Evolutionary conservation across 2,113 vertebrate genomes (phyloP).

Genomic region (Pollachius pollachius): DNA sequence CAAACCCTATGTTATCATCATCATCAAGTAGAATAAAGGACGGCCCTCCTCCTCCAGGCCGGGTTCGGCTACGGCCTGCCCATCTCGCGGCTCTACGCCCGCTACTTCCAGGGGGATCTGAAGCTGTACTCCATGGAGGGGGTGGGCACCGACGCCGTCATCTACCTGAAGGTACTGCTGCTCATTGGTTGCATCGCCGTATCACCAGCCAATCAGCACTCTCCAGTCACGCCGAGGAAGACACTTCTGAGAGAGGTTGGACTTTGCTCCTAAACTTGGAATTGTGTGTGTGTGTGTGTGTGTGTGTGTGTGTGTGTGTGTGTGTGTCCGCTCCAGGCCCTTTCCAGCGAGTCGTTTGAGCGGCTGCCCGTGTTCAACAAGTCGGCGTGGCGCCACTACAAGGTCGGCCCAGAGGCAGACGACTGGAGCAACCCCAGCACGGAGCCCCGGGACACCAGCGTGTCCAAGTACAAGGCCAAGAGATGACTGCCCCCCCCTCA

Average conservation of each 20-base stretch:
- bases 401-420: slow-evolving; percentile 91
- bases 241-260: no score
- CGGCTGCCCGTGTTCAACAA: slow-evolving; percentile 97
- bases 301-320: no score
- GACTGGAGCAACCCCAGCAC: slow-evolving; percentile 99
- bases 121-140: slow-evolving; percentile 97
- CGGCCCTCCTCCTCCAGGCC: slow-evolving; percentile 70
- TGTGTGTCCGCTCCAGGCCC: slow-evolving; percentile 72
- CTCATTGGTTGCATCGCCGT: no score
- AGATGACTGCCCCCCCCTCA: slow-evolving; percentile 70
- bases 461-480: slow-evolving; percentile 91
- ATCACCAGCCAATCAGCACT: no score
- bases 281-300: no score
- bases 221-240: no score
- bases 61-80: slow-evolving; percentile 96
- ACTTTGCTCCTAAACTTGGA: no score
- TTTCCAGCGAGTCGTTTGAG: slow-evolving; percentile 97
- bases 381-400: slow-evolving; percentile 95
- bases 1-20: no score
- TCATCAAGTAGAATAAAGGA: no score
- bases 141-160: slow-evolving; percentile 90
- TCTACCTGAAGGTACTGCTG: slow-evolving; percentile 66
- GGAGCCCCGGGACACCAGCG: slow-evolving; percentile 87
- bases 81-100: slow-evolving; percentile 93
- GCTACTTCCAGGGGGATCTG: slow-evolving; percentile 96